A percentile compares a stretch with the other conserved stretches of the same genome.
Evolutionary conservation across 2,888 invertebrate genomes (phyloP).

Genomic region (Sphaerophoria rueppellii): DNA sequence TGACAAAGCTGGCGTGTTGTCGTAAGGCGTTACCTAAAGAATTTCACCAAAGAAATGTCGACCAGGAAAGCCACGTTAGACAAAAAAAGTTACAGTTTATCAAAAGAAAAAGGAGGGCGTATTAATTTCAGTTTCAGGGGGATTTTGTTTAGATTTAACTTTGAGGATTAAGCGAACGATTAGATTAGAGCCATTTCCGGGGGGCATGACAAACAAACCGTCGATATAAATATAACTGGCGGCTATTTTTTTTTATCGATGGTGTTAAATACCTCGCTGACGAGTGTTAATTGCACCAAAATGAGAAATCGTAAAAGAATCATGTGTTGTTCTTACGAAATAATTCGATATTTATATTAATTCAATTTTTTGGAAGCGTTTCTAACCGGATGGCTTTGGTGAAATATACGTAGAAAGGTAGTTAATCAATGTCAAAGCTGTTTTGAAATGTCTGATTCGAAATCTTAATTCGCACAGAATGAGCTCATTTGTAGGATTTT

Average conservation of each 20-base stretch:
- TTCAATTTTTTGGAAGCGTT: not conserved
- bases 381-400: not conserved
- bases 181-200: constrained; percentile 18
- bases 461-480: constrained; percentile 1
- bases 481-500: not conserved
- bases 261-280: not conserved
- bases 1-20: not conserved
- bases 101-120: too few relatives aligned
- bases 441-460: not conserved
- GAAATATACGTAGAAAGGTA: not conserved
- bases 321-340: not conserved
- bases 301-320: not conserved
- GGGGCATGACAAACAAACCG: constrained; percentile 19
- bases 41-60: not conserved
- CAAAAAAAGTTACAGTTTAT: too few relatives aligned
- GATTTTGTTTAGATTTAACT: not conserved
- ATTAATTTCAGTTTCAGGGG: not conserved
- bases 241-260: not conserved
- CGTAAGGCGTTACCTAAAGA: not conserved
- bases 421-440: constrained; percentile 15
- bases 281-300: not conserved
- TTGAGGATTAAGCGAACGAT: constrained; percentile 3
- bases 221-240: not conserved
- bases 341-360: not conserved
- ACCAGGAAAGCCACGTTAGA: not conserved